These are phyloP conservation scores for Muscidifurax raptorellus DNA, from an alignment of 1,140 invertebrate species.

Conservation along the genomic window DNA sequence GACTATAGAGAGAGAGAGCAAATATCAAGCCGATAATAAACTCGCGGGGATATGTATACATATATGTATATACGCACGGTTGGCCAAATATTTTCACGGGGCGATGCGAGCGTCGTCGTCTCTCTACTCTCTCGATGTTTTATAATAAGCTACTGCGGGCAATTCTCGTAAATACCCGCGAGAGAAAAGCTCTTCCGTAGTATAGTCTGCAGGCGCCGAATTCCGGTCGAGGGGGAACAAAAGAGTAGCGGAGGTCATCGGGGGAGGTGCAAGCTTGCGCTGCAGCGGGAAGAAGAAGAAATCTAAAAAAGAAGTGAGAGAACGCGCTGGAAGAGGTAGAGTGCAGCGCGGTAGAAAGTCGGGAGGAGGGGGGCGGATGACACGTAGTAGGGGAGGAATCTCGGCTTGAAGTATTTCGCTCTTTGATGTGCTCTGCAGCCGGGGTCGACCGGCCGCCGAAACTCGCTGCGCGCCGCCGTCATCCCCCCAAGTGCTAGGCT, in stretches of 20 bases:
- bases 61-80: background rate
- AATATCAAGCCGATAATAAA: slow-evolving; percentile 48
- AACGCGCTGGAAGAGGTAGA: slow-evolving; percentile 26
- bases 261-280: slow-evolving; percentile 44
- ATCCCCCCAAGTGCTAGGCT: slow-evolving; percentile 64
- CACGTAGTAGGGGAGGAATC: slow-evolving; percentile 64
- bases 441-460: slow-evolving; percentile 60
- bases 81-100: slow-evolving; percentile 43
- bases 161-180: background rate
- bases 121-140: background rate
- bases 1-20: background rate
- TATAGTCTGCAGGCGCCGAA: slow-evolving; percentile 36
- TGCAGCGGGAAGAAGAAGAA: slow-evolving; percentile 1
- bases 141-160: background rate
- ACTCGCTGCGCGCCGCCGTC: slow-evolving; percentile 55
- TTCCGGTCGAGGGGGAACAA: slow-evolving; percentile 59
- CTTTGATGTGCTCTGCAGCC: slow-evolving; percentile 71
- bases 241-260: slow-evolving; percentile 70
- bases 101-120: background rate
- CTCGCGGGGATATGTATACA: background rate
- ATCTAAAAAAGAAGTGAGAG: slow-evolving; percentile 31
- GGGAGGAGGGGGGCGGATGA: slow-evolving; percentile 42
- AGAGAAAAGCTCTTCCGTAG: slow-evolving; percentile 5
- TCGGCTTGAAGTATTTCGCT: slow-evolving; percentile 72
- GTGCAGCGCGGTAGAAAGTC: slow-evolving; percentile 23